Percentiles rank a stretch among this genome's conserved stretches.
Conservation (phyloP, 2,797 vertebrate genomes). For the Serranus cabrilla region DNA sequence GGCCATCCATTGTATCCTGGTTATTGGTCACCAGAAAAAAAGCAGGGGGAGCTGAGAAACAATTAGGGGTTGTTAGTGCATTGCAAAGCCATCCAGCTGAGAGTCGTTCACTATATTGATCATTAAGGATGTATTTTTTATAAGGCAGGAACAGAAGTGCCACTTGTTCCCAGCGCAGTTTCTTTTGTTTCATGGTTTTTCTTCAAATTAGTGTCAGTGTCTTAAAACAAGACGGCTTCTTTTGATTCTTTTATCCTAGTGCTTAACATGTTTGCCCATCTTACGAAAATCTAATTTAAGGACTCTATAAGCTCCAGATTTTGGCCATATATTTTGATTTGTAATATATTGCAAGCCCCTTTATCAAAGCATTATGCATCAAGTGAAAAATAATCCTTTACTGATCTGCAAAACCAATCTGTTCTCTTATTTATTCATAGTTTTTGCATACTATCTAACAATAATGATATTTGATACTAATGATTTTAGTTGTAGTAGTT, state of each 20-base stretch:
- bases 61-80: constrained; percentile 32
- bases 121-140: constrained; percentile 9
- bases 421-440: neutral
- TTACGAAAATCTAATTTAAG: neutral
- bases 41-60: constrained; percentile 22
- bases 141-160: neutral
- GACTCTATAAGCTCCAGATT: neutral
- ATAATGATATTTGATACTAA: neutral
- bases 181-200: neutral
- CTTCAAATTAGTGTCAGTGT: constrained; percentile 12
- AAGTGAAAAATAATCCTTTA: neutral
- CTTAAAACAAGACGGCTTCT: constrained; percentile 2
- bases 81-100: constrained; percentile 5
- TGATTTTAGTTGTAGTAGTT: too few species aligned
- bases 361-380: neutral
- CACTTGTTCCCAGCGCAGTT: neutral
- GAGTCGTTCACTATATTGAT: constrained; percentile 13
- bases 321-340: neutral
- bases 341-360: neutral
- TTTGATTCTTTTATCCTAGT: neutral
- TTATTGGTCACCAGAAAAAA: constrained; percentile 46
- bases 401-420: neutral
- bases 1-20: neutral
- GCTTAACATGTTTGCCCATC: neutral
- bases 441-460: neutral